phyloP scores from a whole-genome alignment of 1,140 invertebrate genomes.

The Hylaeus anthracinus region DNA sequence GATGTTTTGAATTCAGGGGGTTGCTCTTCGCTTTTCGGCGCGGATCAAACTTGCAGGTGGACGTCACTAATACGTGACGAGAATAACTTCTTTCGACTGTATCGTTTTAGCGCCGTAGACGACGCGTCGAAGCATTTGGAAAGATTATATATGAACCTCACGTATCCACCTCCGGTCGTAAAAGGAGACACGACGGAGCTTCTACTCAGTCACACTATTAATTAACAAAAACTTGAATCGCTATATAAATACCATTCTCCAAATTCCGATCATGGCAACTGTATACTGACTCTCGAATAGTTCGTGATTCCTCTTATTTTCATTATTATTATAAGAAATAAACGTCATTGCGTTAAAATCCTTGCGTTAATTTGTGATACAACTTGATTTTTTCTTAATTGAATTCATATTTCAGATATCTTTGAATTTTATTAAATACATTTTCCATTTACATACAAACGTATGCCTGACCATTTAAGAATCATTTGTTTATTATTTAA shows the following conservation, averaged over 20 bases:
- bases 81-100: constrained; percentile 21
- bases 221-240: constrained; percentile 46
- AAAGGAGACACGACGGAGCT: constrained; percentile 41
- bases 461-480: no score
- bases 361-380: no score
- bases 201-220: constrained; percentile 46
- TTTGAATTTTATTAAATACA: no score
- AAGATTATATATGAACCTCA: constrained; percentile 35
- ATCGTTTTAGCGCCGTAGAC: constrained; percentile 44
- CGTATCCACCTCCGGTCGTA: constrained; percentile 43
- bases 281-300: not conserved
- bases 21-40: constrained; percentile 29
- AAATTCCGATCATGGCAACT: constrained; percentile 13
- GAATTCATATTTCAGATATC: no score
- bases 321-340: no score
- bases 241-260: constrained; percentile 28
- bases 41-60: constrained; percentile 39
- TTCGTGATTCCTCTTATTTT: not conserved
- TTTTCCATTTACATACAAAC: no score
- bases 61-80: constrained; percentile 40
- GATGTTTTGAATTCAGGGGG: not conserved
- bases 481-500: no score
- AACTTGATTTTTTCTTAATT: no score
- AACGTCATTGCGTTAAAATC: no score
- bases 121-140: constrained; percentile 33